phyloP scores from a whole-genome alignment of 23 tunicate species.

The Halocynthia roretzi region DNA sequence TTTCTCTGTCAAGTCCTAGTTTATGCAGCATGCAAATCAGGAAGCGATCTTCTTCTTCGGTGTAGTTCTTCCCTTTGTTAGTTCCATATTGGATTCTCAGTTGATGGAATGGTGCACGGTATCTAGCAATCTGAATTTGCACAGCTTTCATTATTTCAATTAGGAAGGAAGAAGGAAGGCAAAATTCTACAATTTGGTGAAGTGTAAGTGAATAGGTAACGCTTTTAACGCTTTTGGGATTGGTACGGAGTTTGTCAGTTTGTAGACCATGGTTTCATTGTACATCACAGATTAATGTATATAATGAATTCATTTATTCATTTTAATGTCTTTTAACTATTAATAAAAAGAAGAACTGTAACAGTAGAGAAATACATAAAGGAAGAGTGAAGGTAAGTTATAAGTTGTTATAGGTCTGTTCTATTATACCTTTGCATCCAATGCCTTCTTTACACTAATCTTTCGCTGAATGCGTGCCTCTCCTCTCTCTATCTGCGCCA shows the following conservation, averaged over 20 bases:
- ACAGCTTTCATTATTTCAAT: not conserved
- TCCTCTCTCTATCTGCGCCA: conserved; percentile 93
- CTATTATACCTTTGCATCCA: conserved; percentile 64
- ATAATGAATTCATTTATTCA: too few species aligned
- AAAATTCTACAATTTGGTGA: not conserved
- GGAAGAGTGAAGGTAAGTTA: too few species aligned
- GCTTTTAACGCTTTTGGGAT: too few species aligned
- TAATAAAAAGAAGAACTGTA: too few species aligned
- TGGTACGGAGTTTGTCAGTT: too few species aligned
- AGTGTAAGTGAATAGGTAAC: not conserved
- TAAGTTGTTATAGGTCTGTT: too few species aligned
- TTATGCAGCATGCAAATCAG: conserved; percentile 93
- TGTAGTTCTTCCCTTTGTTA: conserved; percentile 97
- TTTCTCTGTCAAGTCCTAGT: conserved; percentile 91
- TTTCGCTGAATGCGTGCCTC: conserved; percentile 87
- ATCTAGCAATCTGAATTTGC: conserved; percentile 58
- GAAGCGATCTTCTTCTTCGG: conserved; percentile 97
- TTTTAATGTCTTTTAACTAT: too few species aligned
- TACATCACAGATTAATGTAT: too few species aligned
- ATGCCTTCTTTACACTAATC: conserved; percentile 94
- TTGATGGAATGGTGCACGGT: conserved; percentile 95
- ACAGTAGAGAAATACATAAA: too few species aligned
- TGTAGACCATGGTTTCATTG: too few species aligned
- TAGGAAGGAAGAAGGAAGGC: conserved; percentile 1
- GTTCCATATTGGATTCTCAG: conserved; percentile 96